phyloP scores from a whole-genome alignment of 2,113 vertebrate species.

The Vidua macroura region DNA sequence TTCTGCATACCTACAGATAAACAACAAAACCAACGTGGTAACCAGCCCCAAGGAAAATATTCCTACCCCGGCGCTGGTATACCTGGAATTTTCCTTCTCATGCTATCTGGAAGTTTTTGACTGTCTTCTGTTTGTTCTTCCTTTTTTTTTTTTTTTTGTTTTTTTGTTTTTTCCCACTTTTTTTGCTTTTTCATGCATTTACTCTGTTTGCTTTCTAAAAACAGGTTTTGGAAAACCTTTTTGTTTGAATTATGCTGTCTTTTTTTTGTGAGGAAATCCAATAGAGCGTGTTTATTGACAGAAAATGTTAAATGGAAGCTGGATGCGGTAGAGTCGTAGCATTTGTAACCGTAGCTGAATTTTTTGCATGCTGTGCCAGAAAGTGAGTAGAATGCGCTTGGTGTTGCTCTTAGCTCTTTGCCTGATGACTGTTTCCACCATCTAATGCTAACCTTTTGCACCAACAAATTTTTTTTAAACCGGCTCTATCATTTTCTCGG shows the following conservation, averaged over 20 bases:
- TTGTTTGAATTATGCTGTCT: slow-evolving; percentile 21
- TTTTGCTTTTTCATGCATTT: slow-evolving; percentile 49
- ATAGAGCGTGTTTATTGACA: slow-evolving; percentile 65
- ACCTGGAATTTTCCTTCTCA: slow-evolving; percentile 77
- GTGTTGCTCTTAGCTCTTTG: slow-evolving; percentile 70
- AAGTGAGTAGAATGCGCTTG: slow-evolving; percentile 63
- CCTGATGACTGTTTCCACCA: slow-evolving; percentile 57
- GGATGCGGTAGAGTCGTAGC: slow-evolving; percentile 7
- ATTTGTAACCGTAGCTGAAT: slow-evolving; percentile 40
- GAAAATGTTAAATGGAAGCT: slow-evolving; percentile 55
- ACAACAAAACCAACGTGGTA: slow-evolving; percentile 98
- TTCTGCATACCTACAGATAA: slow-evolving; percentile 92
- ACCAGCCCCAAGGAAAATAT: slow-evolving; percentile 95
- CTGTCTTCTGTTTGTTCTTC: slow-evolving; percentile 68
- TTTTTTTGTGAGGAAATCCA: slow-evolving; percentile 53
- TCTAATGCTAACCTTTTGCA: not conserved
- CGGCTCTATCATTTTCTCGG: not conserved
- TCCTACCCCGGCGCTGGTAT: slow-evolving; percentile 96
- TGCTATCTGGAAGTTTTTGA: slow-evolving; percentile 70
- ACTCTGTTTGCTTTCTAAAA: slow-evolving; percentile 62
- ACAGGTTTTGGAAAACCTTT: slow-evolving; percentile 34
- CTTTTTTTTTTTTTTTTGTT: not conserved
- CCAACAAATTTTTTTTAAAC: not conserved
- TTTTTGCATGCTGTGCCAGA: slow-evolving; percentile 75
- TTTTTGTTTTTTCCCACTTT: not conserved